Evolutionary conservation across 2,797 vertebrate species (phyloP), one percentile per base, ranked within the genome.

Genomic region (Phrynocephalus vlangalii): DNA sequence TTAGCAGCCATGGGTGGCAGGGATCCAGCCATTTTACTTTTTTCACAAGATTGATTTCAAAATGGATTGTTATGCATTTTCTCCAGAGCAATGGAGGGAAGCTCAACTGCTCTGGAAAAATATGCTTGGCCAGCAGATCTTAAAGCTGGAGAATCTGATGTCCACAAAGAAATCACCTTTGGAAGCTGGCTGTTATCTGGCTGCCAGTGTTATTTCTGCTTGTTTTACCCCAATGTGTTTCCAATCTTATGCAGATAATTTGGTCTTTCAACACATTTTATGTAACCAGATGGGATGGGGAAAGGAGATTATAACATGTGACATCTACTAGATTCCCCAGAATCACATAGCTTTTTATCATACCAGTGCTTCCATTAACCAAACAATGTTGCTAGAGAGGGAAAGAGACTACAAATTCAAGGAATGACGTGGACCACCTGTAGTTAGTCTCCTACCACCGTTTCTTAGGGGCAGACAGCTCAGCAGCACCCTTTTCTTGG

Each of bases 21-120:
- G 83, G 92, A 93, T 38, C 4, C 6, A 84, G 44, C 48, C 79
- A 78, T 82, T 90, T 88, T 52, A 48, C 90, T 91, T 93, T 50
- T 63, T 18, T 18, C 15, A 63, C 78, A 87, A 86, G 80, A 86
- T 10, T 76, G 30, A 81, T 89, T 89, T 87, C 56, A 72, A 86
- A 86, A 3, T 63, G 3, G 75, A 30, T 86, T 90, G 88, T 91
- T 79, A 8, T 78, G 18, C 33, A 86, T 80, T 52, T 89, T 81
- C 80, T 16, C 75, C 87, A 66, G 44, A 88, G 82, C 84, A 15
- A 77, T 90, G 73, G 85, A 92, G 86, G 3, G 66, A 52, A 86
- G 91, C 11, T 26, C 79, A 88, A 91, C 88, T 68, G 79, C 76
- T 71, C 78, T n/a, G 0, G 0, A 87, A 86, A 86, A 87, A 89